Base-by-base conservation (phyloP, 2,797 vertebrate genomes). In the Onychomys torridus region DNA sequence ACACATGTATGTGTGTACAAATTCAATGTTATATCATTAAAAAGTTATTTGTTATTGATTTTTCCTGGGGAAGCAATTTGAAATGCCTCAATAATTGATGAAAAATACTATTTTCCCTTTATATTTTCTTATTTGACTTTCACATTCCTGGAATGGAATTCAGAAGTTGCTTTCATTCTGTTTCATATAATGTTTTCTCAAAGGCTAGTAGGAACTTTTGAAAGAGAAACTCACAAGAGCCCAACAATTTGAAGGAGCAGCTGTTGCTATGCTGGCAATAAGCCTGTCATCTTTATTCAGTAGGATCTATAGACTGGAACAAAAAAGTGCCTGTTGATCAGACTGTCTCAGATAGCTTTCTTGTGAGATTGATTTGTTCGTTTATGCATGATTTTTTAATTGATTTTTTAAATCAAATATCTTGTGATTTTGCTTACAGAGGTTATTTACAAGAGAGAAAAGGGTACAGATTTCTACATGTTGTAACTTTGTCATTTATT, bases 181-280 rank as follows among this genome's bases (percentile, higher is more conserved):
- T 95, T 29, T 90, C 87, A 13, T 57, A 29, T 95, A 34, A n/a
- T 88, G 40, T 57, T 76, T 96, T 89, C 83, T 55, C 59, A 49
- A 87, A 46, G n/a, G 63, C 84, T 94, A 67, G 8, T 10, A 94
- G 69, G 29, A 91, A 91, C 27, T 43, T 93, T 87, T 86, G 59
- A 79, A 95, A 85, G 49, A 97, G 94, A 96, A 94, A 59, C 29
- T 69, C 10, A 85, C 6, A 37, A 95, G 71, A 91, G 10, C n/a
- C 37, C 55, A 84, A 87, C 6, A 89, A 67, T 90, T 89, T 87
- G 73, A 88, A 81, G 83, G 16, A 77, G 21, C 14, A 61, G 0
- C 19, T 95, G 23, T 63, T 3, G 2, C 59, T 73, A 34, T 1
- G 3, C 29, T 75, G 82, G 21, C 1, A 2, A 78, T 63, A 86